phyloP scores from a whole-genome alignment of 1,140 invertebrate genomes.

The Drusus annulatus region DNA sequence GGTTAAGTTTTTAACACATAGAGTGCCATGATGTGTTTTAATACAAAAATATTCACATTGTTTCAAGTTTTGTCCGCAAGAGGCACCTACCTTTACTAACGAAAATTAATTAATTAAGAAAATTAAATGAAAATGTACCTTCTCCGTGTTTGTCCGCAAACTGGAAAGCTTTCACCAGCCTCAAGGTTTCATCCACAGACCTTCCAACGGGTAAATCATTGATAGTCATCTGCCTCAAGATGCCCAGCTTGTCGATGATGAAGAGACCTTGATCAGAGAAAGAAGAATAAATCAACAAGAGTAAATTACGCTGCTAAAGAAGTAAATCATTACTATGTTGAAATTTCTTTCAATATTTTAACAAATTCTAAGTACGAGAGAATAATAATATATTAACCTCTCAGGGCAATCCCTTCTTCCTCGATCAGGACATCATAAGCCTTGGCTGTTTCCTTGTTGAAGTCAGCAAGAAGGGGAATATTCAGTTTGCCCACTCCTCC shows the following conservation, averaged over 20 bases:
- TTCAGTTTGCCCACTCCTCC: conserved; percentile 93
- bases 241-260: conserved; percentile 79
- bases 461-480: conserved; percentile 94
- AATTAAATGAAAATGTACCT: conserved; percentile 68
- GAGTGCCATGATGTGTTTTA: no score
- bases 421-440: conserved; percentile 93
- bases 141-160: conserved; percentile 95
- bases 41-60: no score
- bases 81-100: no score
- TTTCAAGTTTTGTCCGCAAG: no score
- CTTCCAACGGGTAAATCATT: conserved; percentile 95
- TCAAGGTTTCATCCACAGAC: conserved; percentile 91
- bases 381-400: conserved; percentile 73
- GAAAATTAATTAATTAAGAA: no score
- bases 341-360: no score
- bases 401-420: conserved; percentile 87
- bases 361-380: no score
- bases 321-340: no score
- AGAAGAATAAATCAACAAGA: no score
- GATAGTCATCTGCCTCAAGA: conserved; percentile 84
- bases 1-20: no score
- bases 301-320: no score
- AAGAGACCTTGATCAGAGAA: conserved; percentile 69
- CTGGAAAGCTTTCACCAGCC: conserved; percentile 93
- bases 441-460: conserved; percentile 88